Evolutionary conservation across 1,140 invertebrate species (phyloP).

Genomic region (Tetraneura akinire): DNA sequence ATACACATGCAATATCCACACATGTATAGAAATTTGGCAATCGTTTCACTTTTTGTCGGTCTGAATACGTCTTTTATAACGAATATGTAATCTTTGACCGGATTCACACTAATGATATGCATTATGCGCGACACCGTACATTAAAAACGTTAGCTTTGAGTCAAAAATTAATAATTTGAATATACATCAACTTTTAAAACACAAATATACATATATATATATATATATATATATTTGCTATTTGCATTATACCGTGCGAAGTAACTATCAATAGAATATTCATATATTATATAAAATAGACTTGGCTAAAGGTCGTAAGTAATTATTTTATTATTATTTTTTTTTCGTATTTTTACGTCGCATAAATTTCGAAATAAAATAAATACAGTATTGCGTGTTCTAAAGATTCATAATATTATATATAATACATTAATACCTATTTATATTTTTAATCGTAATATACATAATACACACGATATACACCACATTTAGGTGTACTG

Average conservation of each 20-base stretch:
- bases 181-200: neutral
- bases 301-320: neutral
- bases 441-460: neutral
- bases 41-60: neutral
- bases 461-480: neutral
- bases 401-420: no score
- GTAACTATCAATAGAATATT: slow-evolving; percentile 24
- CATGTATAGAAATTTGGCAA: slow-evolving; percentile 18
- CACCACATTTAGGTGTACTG: neutral
- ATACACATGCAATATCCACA: neutral
- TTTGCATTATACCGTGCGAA: no score
- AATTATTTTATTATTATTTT: no score
- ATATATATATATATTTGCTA: no score
- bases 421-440: no score
- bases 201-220: no score
- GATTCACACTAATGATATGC: slow-evolving; percentile 14
- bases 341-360: neutral
- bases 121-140: slow-evolving; percentile 16
- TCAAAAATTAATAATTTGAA: slow-evolving; percentile 9
- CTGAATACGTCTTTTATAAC: neutral
- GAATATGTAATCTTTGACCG: slow-evolving; percentile 11
- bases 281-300: neutral
- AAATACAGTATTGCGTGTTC: no score
- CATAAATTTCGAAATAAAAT: no score
- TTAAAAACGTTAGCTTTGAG: slow-evolving; percentile 19